Evolutionary conservation across 2,797 vertebrate genomes (phyloP).

Genomic region (Rhinoraja longicauda): DNA sequence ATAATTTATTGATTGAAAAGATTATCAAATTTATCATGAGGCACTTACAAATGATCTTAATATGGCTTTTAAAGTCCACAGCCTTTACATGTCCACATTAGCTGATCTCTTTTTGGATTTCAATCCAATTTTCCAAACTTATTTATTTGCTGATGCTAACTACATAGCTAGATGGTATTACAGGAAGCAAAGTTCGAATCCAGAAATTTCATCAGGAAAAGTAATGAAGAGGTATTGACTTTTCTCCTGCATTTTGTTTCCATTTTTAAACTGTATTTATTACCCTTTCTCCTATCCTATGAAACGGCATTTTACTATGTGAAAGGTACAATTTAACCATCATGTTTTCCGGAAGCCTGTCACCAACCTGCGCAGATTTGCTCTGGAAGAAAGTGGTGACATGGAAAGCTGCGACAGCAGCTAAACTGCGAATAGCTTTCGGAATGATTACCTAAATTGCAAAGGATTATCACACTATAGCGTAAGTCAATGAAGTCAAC

Average conservation of each 20-base stretch:
- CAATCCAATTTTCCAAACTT: background rate
- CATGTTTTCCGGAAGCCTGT: background rate
- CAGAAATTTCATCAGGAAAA: background rate
- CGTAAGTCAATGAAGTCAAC: background rate
- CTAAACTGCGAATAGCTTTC: background rate
- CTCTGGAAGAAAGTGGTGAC: background rate
- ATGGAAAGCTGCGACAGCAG: background rate
- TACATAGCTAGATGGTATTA: background rate
- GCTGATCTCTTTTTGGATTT: background rate
- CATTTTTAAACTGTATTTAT: background rate
- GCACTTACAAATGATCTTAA: background rate
- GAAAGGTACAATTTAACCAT: background rate
- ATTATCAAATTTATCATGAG: background rate
- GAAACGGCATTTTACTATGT: background rate
- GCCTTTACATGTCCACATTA: background rate
- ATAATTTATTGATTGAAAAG: background rate
- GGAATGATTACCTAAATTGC: background rate
- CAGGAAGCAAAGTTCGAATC: background rate
- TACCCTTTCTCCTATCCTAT: background rate
- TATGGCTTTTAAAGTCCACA: background rate
- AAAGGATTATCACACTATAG: background rate
- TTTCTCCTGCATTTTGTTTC: background rate
- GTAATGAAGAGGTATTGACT: background rate
- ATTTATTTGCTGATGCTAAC: too few relatives aligned
- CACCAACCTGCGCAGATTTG: background rate